Conservation (phyloP, 2,113 vertebrate genomes). For the Oplegnathus fasciatus region DNA sequence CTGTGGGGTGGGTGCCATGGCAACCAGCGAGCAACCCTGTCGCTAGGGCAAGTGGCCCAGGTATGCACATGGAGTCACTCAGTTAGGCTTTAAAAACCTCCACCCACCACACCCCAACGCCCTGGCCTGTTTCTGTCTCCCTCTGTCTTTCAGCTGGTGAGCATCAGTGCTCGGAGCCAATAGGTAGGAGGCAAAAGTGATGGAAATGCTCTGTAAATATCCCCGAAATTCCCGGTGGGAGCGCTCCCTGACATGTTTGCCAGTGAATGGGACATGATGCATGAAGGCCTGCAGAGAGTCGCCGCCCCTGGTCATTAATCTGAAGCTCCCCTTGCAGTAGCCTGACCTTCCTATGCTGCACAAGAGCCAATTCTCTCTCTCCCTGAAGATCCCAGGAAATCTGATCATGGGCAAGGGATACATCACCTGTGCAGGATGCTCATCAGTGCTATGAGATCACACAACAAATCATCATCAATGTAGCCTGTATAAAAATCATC, state of each 20-base stretch:
- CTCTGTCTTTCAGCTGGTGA: conserved; percentile 43
- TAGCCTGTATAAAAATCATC: neutral
- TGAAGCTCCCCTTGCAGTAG: conserved; percentile 67
- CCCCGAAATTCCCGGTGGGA: conserved; percentile 68
- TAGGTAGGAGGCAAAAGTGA: conserved; percentile 59
- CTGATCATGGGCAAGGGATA: conserved; percentile 19
- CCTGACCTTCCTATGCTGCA: conserved; percentile 73
- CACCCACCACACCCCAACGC: conserved; percentile 27
- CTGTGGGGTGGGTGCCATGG: conserved; percentile 73
- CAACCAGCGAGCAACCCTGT: conserved; percentile 63
- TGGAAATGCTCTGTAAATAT: conserved; percentile 76
- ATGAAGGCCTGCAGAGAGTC: conserved; percentile 69
- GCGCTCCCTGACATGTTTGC: conserved; percentile 71
- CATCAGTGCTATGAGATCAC: neutral
- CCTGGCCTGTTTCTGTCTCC: conserved; percentile 55
- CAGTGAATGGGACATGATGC: conserved; percentile 73
- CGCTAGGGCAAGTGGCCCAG: conserved; percentile 65
- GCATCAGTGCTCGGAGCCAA: conserved; percentile 32
- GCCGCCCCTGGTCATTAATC: conserved; percentile 74
- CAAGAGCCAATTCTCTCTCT: conserved; percentile 49
- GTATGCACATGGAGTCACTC: conserved; percentile 48
- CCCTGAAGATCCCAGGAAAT: conserved; percentile 55
- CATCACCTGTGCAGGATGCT: conserved; percentile 13
- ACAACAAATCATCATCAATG: conserved; percentile 14
- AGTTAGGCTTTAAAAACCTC: conserved; percentile 36